Evolutionary conservation across 2,888 invertebrate genomes (phyloP).

Genomic region (Zygothrica quintamaculata): DNA sequence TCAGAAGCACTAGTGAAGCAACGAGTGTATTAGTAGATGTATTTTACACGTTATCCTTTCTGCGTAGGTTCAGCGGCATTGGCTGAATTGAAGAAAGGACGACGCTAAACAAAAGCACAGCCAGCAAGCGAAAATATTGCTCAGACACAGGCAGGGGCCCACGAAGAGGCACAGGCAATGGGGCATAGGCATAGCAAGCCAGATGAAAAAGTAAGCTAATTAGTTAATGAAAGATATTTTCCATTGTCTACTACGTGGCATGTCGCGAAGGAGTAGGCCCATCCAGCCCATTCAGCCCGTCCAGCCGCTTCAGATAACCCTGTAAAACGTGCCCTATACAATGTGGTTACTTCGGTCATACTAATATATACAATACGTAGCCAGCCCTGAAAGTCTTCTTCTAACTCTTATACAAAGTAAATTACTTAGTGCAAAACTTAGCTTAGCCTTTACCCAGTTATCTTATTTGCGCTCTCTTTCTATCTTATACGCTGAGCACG

Average conservation of each 20-base stretch:
- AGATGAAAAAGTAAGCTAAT: constrained; percentile 79
- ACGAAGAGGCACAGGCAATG: too few species aligned
- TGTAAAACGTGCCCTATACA: too few species aligned
- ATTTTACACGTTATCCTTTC: constrained; percentile 75
- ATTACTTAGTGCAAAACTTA: constrained; percentile 8
- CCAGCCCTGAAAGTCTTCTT: neutral
- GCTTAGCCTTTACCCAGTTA: constrained; percentile 16
- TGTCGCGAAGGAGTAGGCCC: neutral
- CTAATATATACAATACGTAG: too few species aligned
- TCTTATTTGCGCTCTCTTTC: neutral
- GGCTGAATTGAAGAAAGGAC: constrained; percentile 9
- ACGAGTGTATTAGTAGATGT: constrained; percentile 64
- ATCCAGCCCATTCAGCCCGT: too few species aligned
- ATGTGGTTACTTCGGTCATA: constrained; percentile 1
- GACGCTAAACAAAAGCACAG: constrained; percentile 62
- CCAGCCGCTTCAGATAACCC: too few species aligned
- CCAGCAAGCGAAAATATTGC: constrained; percentile 22
- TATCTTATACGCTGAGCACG: neutral
- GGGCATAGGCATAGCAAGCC: too few species aligned
- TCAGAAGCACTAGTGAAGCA: constrained; percentile 6
- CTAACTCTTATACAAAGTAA: constrained; percentile 2
- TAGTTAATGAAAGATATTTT: constrained; percentile 80
- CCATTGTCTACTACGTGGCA: constrained; percentile 60
- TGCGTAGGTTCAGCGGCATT: constrained; percentile 19
- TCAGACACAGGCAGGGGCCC: constrained; percentile 17